Evolutionary conservation across 2,888 invertebrate species (phyloP), one percentile per base, ranked within the genome.

Genomic region (Eupithecia insigniata): DNA sequence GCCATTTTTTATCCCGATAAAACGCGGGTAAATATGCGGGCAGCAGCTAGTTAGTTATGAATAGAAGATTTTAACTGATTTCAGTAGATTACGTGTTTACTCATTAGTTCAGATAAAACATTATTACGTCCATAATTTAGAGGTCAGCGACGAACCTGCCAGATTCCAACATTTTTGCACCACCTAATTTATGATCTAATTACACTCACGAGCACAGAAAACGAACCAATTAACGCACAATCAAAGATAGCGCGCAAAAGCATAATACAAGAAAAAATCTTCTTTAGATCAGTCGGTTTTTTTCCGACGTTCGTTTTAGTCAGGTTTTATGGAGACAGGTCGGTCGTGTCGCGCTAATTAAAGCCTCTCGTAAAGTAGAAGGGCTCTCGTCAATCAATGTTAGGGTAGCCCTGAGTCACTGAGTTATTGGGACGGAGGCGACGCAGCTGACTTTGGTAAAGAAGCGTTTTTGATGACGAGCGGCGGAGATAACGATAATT

Each of bases 361-460:
- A 89, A 84, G 73, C 83, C 82, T 84, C 89, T 91, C 92, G 87
- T 92, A 90, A 91, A 90, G 86, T 82, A 83, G 82, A 84, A 87
- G 87, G 60, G 88, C 85, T 80, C 83, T 85, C 90, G 90, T 92
- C 92, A 92, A 93, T 92, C 92, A 91, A 87, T 83, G 85, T 83
- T 83, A 85, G 87, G 85, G 86, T 85, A 84, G 81, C 75, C 73
- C 82, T 87, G 89, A 89, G 84, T 89, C 70, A 67, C 81, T 87
- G 89, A 76, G 77, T 78, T 89, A 91, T 89, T 83, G 87, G 80
- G 83, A 87, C 84, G 61, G 3, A 62, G 61, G 32, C 32, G 61
- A n/a, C 22, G 34, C 30, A 85, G 83, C 83, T 61, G 34, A n/a
- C 64, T 58, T 55, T 55, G n/a, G 32, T 68, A 28, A 22, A 51